Conservation (phyloP, 2,888 invertebrate species). For the Phragmatobia fuliginosa region DNA sequence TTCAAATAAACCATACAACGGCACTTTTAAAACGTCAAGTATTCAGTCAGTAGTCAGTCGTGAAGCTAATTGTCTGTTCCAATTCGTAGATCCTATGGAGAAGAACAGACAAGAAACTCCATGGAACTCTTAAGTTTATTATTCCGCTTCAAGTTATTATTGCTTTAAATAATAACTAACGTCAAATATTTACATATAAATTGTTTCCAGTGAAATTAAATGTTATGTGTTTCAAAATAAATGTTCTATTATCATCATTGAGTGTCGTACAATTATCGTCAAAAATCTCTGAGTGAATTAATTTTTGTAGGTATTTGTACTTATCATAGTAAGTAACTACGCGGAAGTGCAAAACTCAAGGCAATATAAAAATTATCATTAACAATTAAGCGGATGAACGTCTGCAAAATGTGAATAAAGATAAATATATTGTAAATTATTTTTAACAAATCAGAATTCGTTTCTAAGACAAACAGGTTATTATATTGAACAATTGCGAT, state of each 20-base stretch:
- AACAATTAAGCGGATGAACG: neutral
- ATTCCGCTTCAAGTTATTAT: no score
- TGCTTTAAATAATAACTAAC: no score
- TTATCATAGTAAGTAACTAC: neutral
- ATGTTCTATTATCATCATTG: neutral
- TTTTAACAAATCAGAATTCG: neutral
- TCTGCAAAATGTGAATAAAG: neutral
- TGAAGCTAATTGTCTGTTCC: no score
- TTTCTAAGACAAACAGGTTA: neutral
- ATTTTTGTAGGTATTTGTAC: neutral
- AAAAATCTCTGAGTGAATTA: neutral
- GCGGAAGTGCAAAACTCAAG: neutral
- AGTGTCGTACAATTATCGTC: neutral
- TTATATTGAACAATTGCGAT: no score
- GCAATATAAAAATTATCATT: neutral
- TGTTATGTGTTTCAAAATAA: neutral
- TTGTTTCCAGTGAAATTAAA: neutral
- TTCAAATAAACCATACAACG: no score
- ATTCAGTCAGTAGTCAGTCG: no score
- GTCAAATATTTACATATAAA: neutral
- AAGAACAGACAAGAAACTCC: no score
- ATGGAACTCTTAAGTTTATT: no score
- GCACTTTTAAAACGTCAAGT: no score
- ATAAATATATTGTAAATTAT: neutral
- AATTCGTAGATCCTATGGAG: no score